phyloP scores from a whole-genome alignment of 1,140 invertebrate genomes.

The Cyphomyrmex costatus region DNA sequence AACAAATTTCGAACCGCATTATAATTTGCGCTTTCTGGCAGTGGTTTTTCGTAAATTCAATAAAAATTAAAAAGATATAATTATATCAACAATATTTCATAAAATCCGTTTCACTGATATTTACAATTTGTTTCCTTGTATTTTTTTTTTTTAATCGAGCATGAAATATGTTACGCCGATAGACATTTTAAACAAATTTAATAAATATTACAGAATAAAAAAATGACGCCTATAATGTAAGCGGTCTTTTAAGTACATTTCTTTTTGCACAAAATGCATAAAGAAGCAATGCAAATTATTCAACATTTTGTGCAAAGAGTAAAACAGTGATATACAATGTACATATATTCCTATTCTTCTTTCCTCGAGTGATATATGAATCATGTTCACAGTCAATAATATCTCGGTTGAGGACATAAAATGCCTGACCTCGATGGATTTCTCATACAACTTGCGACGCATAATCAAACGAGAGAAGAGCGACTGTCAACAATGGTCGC shows the following conservation, averaged over 20 bases:
- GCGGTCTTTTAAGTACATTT: constrained; percentile 50
- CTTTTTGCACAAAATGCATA: not conserved
- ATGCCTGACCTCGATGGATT: constrained; percentile 70
- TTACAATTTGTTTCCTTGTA: constrained; percentile 39
- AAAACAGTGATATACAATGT: constrained; percentile 38
- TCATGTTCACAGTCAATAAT: constrained; percentile 54
- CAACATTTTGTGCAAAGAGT: constrained; percentile 10
- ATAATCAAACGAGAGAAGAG: constrained; percentile 63
- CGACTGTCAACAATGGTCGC: constrained; percentile 59
- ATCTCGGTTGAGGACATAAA: constrained; percentile 77
- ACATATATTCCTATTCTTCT: constrained; percentile 28
- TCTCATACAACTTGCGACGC: constrained; percentile 70
- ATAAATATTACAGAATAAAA: constrained; percentile 54
- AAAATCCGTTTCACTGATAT: constrained; percentile 60
- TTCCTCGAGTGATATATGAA: constrained; percentile 15
- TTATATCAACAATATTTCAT: constrained; percentile 76
- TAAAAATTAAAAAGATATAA: constrained; percentile 72
- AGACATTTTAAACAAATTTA: constrained; percentile 19
- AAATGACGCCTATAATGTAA: constrained; percentile 55
- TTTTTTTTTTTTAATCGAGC: constrained; percentile 27
- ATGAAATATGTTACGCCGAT: not conserved
- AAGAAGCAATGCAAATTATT: not conserved
- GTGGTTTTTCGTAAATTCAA: constrained; percentile 76
- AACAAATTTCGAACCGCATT: constrained; percentile 68
- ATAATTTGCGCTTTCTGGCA: constrained; percentile 76